These are phyloP conservation scores for Busseola fusca DNA, from an alignment of 2,888 invertebrate genomes.

Conservation along the genomic window DNA sequence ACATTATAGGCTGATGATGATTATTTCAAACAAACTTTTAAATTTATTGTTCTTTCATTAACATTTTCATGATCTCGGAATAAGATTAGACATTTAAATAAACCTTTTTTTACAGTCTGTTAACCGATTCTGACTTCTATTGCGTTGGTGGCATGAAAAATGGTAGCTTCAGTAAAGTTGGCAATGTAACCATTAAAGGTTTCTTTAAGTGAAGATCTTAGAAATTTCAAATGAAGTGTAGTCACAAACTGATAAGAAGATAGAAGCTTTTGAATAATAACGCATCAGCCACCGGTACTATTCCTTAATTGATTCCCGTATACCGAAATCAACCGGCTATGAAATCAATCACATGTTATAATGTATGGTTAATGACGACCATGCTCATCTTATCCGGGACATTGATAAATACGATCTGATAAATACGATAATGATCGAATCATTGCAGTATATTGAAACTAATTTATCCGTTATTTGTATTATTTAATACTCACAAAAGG, in stretches of 20 bases:
- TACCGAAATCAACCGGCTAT: slow-evolving; percentile 40
- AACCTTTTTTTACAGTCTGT: no score
- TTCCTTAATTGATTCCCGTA: slow-evolving; percentile 39
- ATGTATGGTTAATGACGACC: slow-evolving; percentile 42
- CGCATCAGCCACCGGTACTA: slow-evolving; percentile 2
- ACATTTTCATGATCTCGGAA: neutral
- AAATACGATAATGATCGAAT: slow-evolving; percentile 48
- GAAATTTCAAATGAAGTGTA: no score
- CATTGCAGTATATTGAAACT: slow-evolving; percentile 16
- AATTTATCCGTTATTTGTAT: slow-evolving; percentile 24
- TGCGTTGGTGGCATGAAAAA: no score
- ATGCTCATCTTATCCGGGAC: slow-evolving; percentile 43
- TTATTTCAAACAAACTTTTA: neutral
- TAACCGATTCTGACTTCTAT: no score
- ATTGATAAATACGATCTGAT: slow-evolving; percentile 57
- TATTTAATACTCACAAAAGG: neutral
- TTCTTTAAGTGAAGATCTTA: no score
- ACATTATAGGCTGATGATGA: no score
- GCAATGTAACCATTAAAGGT: no score
- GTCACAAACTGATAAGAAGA: neutral
- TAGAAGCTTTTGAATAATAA: slow-evolving; percentile 1
- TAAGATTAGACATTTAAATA: no score
- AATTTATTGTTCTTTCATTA: neutral
- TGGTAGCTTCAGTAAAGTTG: no score
- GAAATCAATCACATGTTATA: slow-evolving; percentile 52